Percentiles rank a stretch among this genome's conserved stretches.
Conservation (phyloP, 2,888 invertebrate species). For the Panopea generosa region DNA sequence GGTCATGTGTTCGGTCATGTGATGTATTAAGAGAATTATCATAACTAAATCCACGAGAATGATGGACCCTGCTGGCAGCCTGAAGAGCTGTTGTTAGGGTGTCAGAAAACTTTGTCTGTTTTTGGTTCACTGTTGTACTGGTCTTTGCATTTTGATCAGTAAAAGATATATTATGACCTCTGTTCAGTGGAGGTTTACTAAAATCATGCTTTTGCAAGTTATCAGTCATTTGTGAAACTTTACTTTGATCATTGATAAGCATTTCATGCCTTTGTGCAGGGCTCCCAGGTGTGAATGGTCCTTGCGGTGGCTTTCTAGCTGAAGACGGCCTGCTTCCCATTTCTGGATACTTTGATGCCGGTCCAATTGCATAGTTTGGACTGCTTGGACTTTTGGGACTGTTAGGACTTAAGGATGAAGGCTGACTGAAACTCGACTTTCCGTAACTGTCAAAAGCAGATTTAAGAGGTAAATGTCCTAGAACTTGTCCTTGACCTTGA, state of each 20-base stretch:
- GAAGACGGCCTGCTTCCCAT: slow-evolving; percentile 61
- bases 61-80: slow-evolving; percentile 33
- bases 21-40: slow-evolving; percentile 44
- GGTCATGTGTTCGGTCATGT: slow-evolving; percentile 39
- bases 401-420: slow-evolving; percentile 39
- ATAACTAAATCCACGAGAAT: slow-evolving; percentile 4
- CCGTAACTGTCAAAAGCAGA: slow-evolving; percentile 27
- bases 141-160: background rate
- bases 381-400: slow-evolving; percentile 47
- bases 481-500: slow-evolving; percentile 27
- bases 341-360: slow-evolving; percentile 75
- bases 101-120: slow-evolving; percentile 29
- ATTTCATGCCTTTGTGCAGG: background rate
- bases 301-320: slow-evolving; percentile 37
- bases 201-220: slow-evolving; percentile 4
- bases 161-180: background rate
- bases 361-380: slow-evolving; percentile 67
- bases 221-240: background rate
- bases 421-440: slow-evolving; percentile 36
- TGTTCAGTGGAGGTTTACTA: slow-evolving; percentile 1
- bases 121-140: background rate
- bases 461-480: background rate
- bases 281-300: slow-evolving; percentile 11
- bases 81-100: slow-evolving; percentile 46
- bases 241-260: background rate